Evolutionary conservation across 2,888 invertebrate species (phyloP).

Genomic region (Apamea crenata): DNA sequence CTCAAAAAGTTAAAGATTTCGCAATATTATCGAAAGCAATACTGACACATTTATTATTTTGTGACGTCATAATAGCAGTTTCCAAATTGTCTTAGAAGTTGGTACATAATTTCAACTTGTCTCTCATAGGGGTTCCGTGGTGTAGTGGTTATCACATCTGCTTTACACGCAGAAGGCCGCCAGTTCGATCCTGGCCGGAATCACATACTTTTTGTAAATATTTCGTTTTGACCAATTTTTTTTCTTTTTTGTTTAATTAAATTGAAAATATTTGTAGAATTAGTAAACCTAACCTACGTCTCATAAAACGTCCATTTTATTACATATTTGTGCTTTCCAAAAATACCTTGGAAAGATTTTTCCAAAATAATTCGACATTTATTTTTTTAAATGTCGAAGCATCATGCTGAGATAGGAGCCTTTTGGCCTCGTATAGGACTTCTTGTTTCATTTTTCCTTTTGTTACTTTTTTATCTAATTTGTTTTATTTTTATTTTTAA

Average conservation of each 20-base stretch:
- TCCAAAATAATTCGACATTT: too few relatives aligned
- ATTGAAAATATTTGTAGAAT: too few relatives aligned
- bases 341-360: too few relatives aligned
- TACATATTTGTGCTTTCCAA: too few relatives aligned
- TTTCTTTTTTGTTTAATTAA: background rate
- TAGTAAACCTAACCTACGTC: background rate
- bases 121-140: conserved; percentile 80
- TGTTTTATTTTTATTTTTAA: too few relatives aligned
- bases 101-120: rapidly evolving
- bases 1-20: background rate
- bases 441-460: too few relatives aligned
- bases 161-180: conserved; percentile 90
- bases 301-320: too few relatives aligned
- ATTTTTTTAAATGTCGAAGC: too few relatives aligned
- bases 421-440: too few relatives aligned
- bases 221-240: background rate
- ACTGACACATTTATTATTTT: too few relatives aligned
- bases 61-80: background rate
- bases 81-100: rapidly evolving
- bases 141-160: conserved; percentile 89
- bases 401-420: too few relatives aligned
- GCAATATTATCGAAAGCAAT: background rate
- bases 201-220: conserved; percentile 74
- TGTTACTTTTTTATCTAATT: too few relatives aligned
- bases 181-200: conserved; percentile 90